These are phyloP conservation scores for Tarsius wallacei DNA, from an alignment of 2,797 vertebrate species.

Conservation along the genomic window DNA sequence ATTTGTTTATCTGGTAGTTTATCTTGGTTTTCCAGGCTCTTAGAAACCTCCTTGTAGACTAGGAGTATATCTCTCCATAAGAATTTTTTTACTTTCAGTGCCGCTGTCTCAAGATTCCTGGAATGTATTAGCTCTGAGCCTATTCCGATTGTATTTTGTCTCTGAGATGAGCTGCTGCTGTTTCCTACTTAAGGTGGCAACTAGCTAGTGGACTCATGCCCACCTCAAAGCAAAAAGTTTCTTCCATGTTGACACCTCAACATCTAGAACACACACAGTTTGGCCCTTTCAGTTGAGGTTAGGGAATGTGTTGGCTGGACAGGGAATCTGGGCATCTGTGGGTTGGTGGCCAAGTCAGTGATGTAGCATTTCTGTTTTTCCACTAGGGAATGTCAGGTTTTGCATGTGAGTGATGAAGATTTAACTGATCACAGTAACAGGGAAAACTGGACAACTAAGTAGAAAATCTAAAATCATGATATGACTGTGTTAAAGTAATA, in stretches of 20 bases:
- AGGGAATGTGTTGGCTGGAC: neutral
- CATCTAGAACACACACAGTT: neutral
- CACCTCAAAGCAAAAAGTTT: neutral
- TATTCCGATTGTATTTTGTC: neutral
- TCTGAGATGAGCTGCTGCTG: neutral
- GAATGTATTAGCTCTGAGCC: neutral
- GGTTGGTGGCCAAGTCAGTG: neutral
- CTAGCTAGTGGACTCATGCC: neutral
- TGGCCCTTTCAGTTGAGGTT: neutral
- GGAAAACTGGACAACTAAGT: neutral
- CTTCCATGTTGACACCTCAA: neutral
- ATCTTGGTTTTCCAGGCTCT: slow-evolving; percentile 11
- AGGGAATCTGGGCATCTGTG: neutral
- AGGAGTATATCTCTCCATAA: neutral
- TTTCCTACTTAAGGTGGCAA: neutral
- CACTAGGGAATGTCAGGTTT: neutral
- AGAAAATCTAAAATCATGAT: slow-evolving; percentile 34
- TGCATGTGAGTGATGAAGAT: neutral
- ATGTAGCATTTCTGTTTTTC: neutral
- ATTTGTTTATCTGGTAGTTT: slow-evolving; percentile 35
- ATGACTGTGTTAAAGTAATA: neutral
- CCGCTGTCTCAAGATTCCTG: neutral
- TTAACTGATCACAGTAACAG: neutral
- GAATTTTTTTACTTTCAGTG: neutral
- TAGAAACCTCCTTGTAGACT: neutral